Percentiles rank a stretch among this genome's conserved stretches.
Conservation (phyloP, 2,113 vertebrate genomes). For the Oenanthe melanoleuca region DNA sequence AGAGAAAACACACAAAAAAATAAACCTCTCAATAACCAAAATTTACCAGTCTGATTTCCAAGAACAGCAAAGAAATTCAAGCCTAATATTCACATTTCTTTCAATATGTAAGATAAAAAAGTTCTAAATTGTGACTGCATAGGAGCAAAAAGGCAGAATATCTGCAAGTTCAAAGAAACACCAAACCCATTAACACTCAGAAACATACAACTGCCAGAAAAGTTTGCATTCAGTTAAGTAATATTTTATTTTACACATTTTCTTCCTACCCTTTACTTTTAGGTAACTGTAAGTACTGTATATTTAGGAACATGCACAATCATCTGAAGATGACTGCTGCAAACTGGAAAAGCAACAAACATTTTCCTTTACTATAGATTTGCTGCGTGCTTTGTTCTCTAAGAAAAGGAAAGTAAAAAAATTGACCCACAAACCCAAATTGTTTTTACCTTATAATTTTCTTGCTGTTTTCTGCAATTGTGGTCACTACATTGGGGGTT, state of each 20-base stretch:
- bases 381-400: neutral
- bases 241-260: neutral
- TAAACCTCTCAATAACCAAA: neutral
- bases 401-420: neutral
- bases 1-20: neutral
- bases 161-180: neutral
- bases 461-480: slow-evolving; percentile 89
- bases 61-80: neutral
- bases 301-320: neutral
- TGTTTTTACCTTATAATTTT: slow-evolving; percentile 82
- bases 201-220: neutral
- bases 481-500: slow-evolving; percentile 90
- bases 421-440: neutral
- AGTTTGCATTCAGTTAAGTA: neutral
- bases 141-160: neutral
- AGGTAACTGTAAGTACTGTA: neutral
- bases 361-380: neutral
- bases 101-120: neutral
- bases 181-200: neutral
- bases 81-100: neutral
- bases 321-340: neutral
- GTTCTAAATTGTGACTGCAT: neutral
- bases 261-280: neutral
- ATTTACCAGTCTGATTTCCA: neutral
- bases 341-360: accelerated